These are phyloP conservation scores for Trachelus tabidus DNA, from an alignment of 2,888 invertebrate species.

Conservation along the genomic window DNA sequence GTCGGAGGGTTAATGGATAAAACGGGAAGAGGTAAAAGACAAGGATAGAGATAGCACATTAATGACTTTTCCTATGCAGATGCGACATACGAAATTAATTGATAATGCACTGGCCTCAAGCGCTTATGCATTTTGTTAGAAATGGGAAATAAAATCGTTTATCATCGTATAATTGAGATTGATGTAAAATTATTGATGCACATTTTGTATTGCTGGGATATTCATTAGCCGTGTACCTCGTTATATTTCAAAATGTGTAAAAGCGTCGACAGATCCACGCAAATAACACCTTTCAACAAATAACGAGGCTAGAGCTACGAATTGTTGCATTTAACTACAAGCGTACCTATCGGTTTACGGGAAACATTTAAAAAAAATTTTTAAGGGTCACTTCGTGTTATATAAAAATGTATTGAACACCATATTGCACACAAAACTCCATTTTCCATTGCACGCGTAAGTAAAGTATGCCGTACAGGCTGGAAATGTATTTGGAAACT, in stretches of 20 bases:
- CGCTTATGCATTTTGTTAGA: background rate
- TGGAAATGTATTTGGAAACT: background rate
- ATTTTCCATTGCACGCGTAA: too few relatives aligned
- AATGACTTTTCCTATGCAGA: background rate
- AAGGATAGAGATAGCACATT: background rate
- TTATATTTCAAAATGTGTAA: conserved; percentile 35
- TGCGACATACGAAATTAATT: background rate
- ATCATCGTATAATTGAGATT: conserved; percentile 34
- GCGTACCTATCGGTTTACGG: background rate
- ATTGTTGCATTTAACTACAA: background rate
- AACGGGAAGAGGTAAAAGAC: conserved; percentile 3
- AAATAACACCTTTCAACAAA: conserved; percentile 44
- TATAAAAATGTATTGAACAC: background rate
- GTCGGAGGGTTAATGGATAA: conserved; percentile 3
- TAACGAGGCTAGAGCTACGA: conserved; percentile 20
- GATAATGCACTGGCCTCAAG: background rate
- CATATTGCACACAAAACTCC: too few relatives aligned
- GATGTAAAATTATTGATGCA: conserved; percentile 28
- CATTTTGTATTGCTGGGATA: conserved; percentile 9
- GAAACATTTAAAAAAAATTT: background rate
- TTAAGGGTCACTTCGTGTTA: background rate
- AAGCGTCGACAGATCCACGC: conserved; percentile 35
- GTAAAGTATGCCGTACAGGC: background rate
- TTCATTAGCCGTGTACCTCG: conserved; percentile 10
- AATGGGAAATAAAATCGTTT: background rate